Conservation (phyloP, 2,113 vertebrate species). For the Anoura caudifer region DNA sequence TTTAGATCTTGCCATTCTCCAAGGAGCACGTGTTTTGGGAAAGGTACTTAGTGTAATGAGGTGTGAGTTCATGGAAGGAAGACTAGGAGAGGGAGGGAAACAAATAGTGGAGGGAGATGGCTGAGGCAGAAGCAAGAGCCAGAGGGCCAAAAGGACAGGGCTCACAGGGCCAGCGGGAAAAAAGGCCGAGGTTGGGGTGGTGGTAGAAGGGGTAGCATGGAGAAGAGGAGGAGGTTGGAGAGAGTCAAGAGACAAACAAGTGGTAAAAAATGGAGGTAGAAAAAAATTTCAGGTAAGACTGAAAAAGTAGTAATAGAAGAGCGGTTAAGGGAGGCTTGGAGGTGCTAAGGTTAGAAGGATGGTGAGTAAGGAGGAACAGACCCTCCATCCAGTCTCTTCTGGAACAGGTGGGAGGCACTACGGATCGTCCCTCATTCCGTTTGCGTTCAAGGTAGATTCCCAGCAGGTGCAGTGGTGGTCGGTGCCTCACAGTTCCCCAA, state of each 20-base stretch:
- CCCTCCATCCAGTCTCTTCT: not conserved
- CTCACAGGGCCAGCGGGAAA: too few species aligned
- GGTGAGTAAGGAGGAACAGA: too few species aligned
- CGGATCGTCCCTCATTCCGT: fast-evolving
- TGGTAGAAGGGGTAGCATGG: not conserved
- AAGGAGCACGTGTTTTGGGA: not conserved
- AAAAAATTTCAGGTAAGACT: too few species aligned
- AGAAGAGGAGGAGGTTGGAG: not conserved
- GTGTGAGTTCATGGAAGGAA: not conserved
- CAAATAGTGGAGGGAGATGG: not conserved
- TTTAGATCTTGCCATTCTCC: not conserved
- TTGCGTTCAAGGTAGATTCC: not conserved
- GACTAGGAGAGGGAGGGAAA: not conserved
- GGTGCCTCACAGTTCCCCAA: not conserved
- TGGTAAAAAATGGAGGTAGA: not conserved
- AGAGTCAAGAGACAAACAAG: not conserved
- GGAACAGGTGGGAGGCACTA: not conserved
- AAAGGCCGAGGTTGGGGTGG: not conserved
- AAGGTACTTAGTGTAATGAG: not conserved
- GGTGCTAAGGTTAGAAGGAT: not conserved
- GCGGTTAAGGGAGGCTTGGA: not conserved
- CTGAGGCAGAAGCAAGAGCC: not conserved
- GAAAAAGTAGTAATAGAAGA: not conserved
- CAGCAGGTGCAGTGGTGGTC: not conserved
- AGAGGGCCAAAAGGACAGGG: too few species aligned